phyloP scores from a whole-genome alignment of 2,797 vertebrate genomes.

The Peromyscus attwateri region DNA sequence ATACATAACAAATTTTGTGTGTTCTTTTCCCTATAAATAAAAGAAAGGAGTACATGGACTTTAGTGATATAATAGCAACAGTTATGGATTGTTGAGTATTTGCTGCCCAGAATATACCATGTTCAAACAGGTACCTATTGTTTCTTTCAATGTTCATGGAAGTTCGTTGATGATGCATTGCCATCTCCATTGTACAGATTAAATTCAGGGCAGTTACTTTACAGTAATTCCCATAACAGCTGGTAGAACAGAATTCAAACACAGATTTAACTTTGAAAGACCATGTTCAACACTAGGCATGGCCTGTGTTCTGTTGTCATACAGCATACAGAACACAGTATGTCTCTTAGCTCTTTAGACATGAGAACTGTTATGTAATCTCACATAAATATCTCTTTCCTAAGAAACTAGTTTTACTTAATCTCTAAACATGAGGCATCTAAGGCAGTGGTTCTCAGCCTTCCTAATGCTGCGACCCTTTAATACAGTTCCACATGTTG shows the following conservation, averaged over 20 bases:
- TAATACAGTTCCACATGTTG: neutral
- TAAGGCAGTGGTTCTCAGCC: neutral
- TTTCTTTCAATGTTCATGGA: neutral
- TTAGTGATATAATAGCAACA: constrained; percentile 14
- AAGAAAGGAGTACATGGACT: constrained; percentile 2
- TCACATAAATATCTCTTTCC: neutral
- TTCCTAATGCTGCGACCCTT: neutral
- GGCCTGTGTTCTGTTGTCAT: neutral
- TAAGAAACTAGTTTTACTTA: constrained; percentile 34
- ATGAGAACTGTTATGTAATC: neutral
- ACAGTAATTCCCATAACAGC: neutral
- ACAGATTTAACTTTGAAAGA: constrained; percentile 27
- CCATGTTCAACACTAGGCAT: neutral
- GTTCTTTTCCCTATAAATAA: neutral
- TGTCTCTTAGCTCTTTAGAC: neutral
- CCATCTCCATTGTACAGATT: neutral
- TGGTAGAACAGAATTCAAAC: neutral
- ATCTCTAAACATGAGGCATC: constrained; percentile 13
- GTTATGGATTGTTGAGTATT: neutral
- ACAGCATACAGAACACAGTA: no score
- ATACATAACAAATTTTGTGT: neutral
- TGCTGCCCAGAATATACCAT: neutral
- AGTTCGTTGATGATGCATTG: neutral
- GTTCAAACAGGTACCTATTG: neutral
- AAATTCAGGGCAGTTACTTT: constrained; percentile 3